These are phyloP conservation scores for Simalia tracyae DNA, from an alignment of 2,797 vertebrate species.

Conservation along the genomic window DNA sequence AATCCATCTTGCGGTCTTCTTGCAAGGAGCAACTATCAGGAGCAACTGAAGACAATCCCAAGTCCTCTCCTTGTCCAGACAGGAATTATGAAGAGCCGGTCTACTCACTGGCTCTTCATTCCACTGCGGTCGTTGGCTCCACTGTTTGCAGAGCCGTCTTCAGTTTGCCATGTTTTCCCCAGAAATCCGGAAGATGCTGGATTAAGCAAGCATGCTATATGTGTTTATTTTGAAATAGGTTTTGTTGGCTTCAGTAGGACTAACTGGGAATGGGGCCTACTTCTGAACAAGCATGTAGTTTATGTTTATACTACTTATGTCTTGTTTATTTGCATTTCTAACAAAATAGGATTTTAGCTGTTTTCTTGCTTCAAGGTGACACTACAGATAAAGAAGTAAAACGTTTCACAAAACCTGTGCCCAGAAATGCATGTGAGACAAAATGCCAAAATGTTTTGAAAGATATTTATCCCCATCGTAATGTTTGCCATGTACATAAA, in stretches of 20 bases:
- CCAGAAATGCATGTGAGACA: not conserved
- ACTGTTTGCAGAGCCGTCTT: too few relatives aligned
- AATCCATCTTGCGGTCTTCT: too few relatives aligned
- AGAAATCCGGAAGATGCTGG: too few relatives aligned
- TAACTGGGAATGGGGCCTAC: too few relatives aligned
- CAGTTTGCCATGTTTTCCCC: too few relatives aligned
- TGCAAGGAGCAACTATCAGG: too few relatives aligned
- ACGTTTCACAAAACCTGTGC: not conserved
- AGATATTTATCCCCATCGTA: not conserved
- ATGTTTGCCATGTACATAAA: not conserved
- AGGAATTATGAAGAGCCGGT: too few relatives aligned
- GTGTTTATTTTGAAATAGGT: not conserved
- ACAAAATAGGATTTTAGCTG: not conserved
- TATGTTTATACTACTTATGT: not conserved
- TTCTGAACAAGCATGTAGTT: too few relatives aligned
- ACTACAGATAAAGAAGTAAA: not conserved
- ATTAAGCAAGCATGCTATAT: not conserved
- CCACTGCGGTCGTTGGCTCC: too few relatives aligned
- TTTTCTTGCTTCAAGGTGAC: not conserved
- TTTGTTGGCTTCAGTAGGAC: not conserved
- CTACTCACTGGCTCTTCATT: too few relatives aligned
- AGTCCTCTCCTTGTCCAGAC: too few relatives aligned
- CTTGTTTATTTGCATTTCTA: not conserved
- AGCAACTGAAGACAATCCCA: too few relatives aligned
- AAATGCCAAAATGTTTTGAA: conserved; percentile 3